Conservation (phyloP, 2,797 vertebrate species). For the Denticeps clupeoides region DNA sequence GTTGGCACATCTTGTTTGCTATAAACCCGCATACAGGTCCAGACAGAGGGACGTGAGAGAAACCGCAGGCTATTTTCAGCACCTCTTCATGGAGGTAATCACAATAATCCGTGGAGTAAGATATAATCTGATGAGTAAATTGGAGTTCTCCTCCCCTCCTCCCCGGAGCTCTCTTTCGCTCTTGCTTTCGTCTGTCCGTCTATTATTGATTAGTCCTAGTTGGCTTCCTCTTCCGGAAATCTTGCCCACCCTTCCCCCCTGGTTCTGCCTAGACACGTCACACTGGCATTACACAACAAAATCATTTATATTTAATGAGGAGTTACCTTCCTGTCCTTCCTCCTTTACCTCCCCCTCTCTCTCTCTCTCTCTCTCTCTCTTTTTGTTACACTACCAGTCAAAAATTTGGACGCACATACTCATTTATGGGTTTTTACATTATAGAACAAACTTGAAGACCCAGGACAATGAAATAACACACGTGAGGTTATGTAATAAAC, state of each 20-base stretch:
- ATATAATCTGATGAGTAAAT: slow-evolving; percentile 35
- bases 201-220: slow-evolving; percentile 15
- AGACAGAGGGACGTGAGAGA: neutral
- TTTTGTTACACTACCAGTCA: no score
- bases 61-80: slow-evolving; percentile 44
- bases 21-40: neutral
- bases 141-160: slow-evolving; percentile 17
- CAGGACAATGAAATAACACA: no score
- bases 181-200: slow-evolving; percentile 9
- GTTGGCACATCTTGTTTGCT: no score
- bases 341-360: neutral
- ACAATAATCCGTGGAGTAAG: slow-evolving; percentile 41
- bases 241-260: neutral
- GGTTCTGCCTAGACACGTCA: slow-evolving; percentile 6
- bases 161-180: slow-evolving; percentile 6
- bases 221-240: slow-evolving; percentile 1
- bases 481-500: no score
- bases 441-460: no score
- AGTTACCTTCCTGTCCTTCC: slow-evolving; percentile 10
- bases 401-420: no score
- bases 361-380: slow-evolving; percentile 1
- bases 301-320: slow-evolving; percentile 29
- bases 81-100: slow-evolving; percentile 44
- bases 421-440: no score
- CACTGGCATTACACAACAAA: slow-evolving; percentile 19